Base-by-base conservation (phyloP, 53 echinoderm and acorn worm species). In the Hippasteria phrygiana region DNA sequence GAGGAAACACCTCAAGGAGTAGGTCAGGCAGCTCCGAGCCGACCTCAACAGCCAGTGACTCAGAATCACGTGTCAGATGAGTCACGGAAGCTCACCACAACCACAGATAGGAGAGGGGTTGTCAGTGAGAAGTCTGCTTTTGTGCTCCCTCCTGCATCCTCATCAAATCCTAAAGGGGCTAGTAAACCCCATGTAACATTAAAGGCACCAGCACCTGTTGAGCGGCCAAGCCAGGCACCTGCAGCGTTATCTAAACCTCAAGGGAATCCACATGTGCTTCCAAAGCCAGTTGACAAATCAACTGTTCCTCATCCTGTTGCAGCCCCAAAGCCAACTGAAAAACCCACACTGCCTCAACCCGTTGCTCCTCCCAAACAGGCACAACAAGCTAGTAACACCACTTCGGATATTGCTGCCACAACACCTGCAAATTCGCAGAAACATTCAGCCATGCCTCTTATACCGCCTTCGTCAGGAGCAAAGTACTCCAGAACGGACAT, bases 401-500 rank as follows among this genome's bases (percentile, higher is more conserved):
- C 67, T 34, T 7, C 83, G 6, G 31, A 31, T 17, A 3, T 16
- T 47, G 32, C 27, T 18, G 39, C 27, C 62, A 24, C 29, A 40
- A 10, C 62, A 18, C 5, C 62, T 56, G 10, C 79, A 79, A 41
- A 79, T 83, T 62, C 79, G 41, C 43, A 67, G 33, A 83, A 85
- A 50, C 37, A 18, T 20, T 64, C 85, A 33, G 20, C 71, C 22
- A 85, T 85, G 85, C 85, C 85, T 85, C 70, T 71, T 24, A n/a
- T 69, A 50, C 85, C 81, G 42, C 65, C 70, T 2, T 5, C 85
- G 5, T 26, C 70, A 7, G 85, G 85, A 22, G 18, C 17, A 18
- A 85, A 85, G 36, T 85, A 85, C 53, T 85, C 85, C 70, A 69
- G 85, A 40, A 8, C 85, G 1, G 85, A 85, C 53, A 85, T 85